A percentile compares a stretch with the other conserved stretches of the same genome.
Conservation (phyloP, 2,797 vertebrate species). For the Myripristis jacobus region DNA sequence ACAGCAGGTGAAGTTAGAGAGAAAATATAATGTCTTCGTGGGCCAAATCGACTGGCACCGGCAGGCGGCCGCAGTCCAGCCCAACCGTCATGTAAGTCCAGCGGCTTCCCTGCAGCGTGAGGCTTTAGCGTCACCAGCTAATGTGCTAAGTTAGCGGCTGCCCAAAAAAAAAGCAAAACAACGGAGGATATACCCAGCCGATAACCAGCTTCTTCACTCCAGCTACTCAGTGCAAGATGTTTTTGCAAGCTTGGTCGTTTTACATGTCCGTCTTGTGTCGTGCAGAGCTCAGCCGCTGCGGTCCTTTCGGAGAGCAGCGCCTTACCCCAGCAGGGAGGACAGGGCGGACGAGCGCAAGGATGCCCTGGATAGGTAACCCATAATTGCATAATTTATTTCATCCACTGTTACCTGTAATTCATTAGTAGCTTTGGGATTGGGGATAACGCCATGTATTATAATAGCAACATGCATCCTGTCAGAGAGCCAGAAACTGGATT, state of each 20-base stretch:
- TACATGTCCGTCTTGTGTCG: not conserved
- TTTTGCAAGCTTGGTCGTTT: not conserved
- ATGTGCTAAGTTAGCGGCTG: conserved; percentile 23
- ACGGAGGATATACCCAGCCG: too few relatives aligned
- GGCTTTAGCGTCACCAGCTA: conserved; percentile 53
- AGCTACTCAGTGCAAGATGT: too few relatives aligned
- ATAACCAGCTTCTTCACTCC: fast-evolving
- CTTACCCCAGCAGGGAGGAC: conserved; percentile 82
- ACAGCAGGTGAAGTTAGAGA: not conserved
- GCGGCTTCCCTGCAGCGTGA: not conserved
- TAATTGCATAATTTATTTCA: not conserved
- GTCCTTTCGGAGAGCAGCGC: conserved; percentile 76
- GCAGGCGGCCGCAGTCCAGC: conserved; percentile 69
- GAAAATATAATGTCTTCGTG: conserved; percentile 79
- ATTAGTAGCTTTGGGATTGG: not conserved
- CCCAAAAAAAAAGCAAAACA: not conserved
- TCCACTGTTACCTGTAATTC: fast-evolving
- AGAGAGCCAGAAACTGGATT: too few relatives aligned
- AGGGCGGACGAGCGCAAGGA: conserved; percentile 76
- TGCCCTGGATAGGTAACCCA: conserved; percentile 75
- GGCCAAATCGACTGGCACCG: conserved; percentile 68
- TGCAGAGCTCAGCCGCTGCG: conserved; percentile 77
- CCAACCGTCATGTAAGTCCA: conserved; percentile 81
- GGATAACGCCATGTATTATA: not conserved
- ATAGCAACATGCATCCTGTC: too few relatives aligned